Evolutionary conservation across 2,113 vertebrate genomes (phyloP), one percentile per base, ranked within the genome.

Genomic region (Mesoclemmys tuberculata): DNA sequence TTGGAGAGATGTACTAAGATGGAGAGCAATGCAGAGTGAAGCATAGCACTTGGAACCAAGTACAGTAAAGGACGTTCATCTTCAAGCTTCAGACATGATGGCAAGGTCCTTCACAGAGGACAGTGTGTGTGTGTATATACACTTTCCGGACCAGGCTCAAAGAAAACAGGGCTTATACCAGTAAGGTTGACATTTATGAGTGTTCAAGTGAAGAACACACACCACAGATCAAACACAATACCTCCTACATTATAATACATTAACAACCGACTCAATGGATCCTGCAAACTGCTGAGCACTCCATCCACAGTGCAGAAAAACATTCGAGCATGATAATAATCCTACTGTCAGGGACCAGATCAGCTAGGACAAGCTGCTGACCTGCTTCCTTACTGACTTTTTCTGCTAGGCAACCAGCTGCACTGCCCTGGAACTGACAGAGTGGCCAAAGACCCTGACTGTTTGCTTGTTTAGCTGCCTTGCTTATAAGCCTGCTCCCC

Each of bases 21-120:
- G 61, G 80, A 96, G 90, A 21, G 26, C 90, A 91, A 92, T 5
- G 8, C 14, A 80, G 90, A 90, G 91, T 83, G 55, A 96, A 91
- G 92, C 58, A 82, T 18, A 55, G 13, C 4, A 81, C 77, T 68
- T 91, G 68, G 61, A 89, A 93, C 5, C 31, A 31, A 64, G 27
- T 35, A 0, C 22, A 89, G 22, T 0, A 1, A 19, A 35, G 83
- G 82, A 11, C 7, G 27, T 6, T 64, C 55, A 18, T 83, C 56
- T 71, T 31, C 48, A 85, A 91, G 55, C 35, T 55, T 52, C 94
- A 95, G 91, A 79, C 27, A 4, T 0, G 24, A 89, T 1, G 21
- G 80, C 7, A 94, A 92, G 93, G 64, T 56, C 82, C 4, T 78
- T 48, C 64, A 80, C 10, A 4, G 4, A 51, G 5, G 31, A 95